Conservation (phyloP, 2,797 vertebrate genomes). For the Tragelaphus eurycerus region DNA sequence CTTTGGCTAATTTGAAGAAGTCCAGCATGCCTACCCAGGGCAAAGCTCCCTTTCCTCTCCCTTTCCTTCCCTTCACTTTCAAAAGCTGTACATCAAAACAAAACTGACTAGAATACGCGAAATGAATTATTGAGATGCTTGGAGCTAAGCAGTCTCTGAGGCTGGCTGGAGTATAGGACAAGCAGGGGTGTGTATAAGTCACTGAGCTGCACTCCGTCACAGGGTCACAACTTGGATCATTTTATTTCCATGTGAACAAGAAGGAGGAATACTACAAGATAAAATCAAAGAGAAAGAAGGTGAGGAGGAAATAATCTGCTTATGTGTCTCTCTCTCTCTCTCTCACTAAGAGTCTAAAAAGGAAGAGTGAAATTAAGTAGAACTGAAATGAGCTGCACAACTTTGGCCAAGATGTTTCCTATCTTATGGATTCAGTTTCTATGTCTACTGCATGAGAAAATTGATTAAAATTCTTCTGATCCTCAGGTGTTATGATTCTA, state of each 20-base stretch:
- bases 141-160: constrained; percentile 38
- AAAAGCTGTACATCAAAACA: constrained; percentile 50
- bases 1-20: constrained; percentile 58
- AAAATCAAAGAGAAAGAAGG: background rate
- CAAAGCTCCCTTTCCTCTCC: background rate
- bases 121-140: constrained; percentile 41
- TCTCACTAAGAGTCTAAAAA: background rate
- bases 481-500: background rate
- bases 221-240: constrained; percentile 24
- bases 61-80: constrained; percentile 19
- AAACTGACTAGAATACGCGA: background rate
- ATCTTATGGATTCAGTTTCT: background rate
- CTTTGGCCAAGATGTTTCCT: background rate
- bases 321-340: background rate
- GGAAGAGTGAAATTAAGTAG: background rate
- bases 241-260: constrained; percentile 33
- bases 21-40: constrained; percentile 41
- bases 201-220: background rate
- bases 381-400: background rate
- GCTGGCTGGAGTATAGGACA: constrained; percentile 58
- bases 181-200: background rate
- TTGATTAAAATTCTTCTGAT: background rate
- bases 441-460: background rate
- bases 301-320: background rate
- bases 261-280: background rate